These are phyloP conservation scores for Asarcornis scutulata DNA, from an alignment of 2,113 vertebrate genomes.

Conservation along the genomic window DNA sequence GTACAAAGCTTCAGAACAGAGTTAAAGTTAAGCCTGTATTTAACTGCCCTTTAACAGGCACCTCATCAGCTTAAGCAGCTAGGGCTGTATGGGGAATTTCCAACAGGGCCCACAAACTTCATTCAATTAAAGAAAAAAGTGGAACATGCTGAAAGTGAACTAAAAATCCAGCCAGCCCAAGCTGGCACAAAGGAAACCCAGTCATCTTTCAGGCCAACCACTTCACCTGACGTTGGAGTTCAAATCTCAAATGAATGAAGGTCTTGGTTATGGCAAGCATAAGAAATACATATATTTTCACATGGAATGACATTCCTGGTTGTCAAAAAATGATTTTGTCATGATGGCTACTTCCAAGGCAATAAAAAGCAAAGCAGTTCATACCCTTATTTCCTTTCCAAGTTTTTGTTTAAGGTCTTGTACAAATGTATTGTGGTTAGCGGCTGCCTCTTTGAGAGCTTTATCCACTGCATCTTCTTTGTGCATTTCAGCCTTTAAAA, in stretches of 20 bases:
- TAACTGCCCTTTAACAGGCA: background rate
- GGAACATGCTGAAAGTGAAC: background rate
- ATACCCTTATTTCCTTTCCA: conserved; percentile 49
- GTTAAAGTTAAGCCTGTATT: background rate
- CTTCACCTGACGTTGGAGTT: background rate
- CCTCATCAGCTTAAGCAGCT: background rate
- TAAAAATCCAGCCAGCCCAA: background rate
- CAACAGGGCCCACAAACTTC: background rate
- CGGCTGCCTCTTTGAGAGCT: conserved; percentile 52
- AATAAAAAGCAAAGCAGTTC: background rate
- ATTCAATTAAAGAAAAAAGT: background rate
- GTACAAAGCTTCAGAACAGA: background rate
- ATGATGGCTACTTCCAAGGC: background rate
- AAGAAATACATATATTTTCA: background rate
- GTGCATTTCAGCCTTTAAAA: conserved; percentile 62
- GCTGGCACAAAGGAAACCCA: background rate
- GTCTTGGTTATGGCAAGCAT: background rate
- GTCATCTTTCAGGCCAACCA: background rate
- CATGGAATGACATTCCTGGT: background rate
- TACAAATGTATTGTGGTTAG: conserved; percentile 36
- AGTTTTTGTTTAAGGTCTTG: conserved; percentile 54
- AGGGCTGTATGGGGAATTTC: background rate
- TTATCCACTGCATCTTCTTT: conserved; percentile 70
- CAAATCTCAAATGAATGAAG: background rate
- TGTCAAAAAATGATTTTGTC: background rate